A percentile compares a stretch with the other conserved stretches of the same genome.
Conservation (phyloP, 37 sponge, comb jelly and placozoan genomes). For the Corticium candelabrum region DNA sequence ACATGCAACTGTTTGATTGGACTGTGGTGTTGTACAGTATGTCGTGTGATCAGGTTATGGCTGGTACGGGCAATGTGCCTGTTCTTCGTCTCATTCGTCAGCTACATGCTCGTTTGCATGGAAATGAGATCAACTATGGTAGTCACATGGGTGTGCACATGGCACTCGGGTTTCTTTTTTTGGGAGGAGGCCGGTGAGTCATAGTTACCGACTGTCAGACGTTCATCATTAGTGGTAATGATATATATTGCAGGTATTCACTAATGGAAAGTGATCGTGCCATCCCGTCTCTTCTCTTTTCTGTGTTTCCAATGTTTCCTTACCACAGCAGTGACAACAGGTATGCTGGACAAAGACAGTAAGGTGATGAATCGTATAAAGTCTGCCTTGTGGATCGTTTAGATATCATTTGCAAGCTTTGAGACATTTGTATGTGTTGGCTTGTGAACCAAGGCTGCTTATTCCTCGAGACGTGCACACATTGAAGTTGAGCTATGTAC, state of each 20-base stretch:
- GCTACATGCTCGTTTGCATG: constrained; percentile 19
- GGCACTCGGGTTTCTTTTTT: constrained; percentile 87
- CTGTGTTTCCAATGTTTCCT: constrained; percentile 70
- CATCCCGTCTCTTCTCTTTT: constrained; percentile 50
- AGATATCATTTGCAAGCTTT: constrained; percentile 85
- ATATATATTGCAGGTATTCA: constrained; percentile 42
- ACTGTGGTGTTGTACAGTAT: too few relatives aligned
- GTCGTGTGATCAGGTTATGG: constrained; percentile 51
- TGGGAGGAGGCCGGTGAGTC: constrained; percentile 69
- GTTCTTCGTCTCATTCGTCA: constrained; percentile 46
- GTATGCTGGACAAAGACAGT: too few relatives aligned
- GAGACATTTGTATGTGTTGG: constrained; percentile 80
- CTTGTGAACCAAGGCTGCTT: constrained; percentile 56
- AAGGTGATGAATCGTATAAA: too few relatives aligned
- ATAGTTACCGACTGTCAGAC: not conserved
- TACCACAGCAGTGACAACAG: constrained; percentile 47
- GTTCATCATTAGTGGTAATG: too few relatives aligned
- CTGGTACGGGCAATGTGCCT: constrained; percentile 80
- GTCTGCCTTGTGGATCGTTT: too few relatives aligned
- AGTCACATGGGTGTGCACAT: constrained; percentile 89
- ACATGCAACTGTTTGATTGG: too few relatives aligned
- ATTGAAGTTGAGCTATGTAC: constrained; percentile 37
- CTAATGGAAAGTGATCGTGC: constrained; percentile 52
- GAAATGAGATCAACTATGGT: constrained; percentile 64
- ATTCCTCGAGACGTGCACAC: constrained; percentile 50